Evolutionary conservation across 2,888 invertebrate genomes (phyloP).

Genomic region (Drosophila pullipes): DNA sequence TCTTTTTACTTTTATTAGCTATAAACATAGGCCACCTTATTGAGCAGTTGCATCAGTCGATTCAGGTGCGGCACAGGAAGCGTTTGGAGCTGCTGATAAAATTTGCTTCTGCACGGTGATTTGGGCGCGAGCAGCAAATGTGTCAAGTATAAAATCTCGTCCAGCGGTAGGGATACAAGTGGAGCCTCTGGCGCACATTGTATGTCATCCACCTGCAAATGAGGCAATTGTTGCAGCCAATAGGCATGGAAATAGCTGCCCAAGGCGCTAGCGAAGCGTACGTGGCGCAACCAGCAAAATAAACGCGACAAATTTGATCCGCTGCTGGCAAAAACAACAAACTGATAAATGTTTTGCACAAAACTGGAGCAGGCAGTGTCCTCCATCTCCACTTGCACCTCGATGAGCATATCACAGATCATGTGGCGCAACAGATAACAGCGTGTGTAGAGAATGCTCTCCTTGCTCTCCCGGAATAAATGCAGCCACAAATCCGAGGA

Average conservation of each 20-base stretch:
- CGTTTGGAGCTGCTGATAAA: slow-evolving; percentile 32
- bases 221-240: slow-evolving; percentile 55
- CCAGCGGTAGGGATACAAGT: slow-evolving; percentile 32
- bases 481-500: slow-evolving; percentile 54
- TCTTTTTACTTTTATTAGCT: slow-evolving; percentile 34
- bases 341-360: slow-evolving; percentile 56
- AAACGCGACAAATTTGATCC: slow-evolving; percentile 43
- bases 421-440: slow-evolving; percentile 62
- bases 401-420: slow-evolving; percentile 60
- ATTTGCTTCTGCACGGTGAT: slow-evolving; percentile 61
- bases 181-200: slow-evolving; percentile 21
- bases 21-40: slow-evolving; percentile 71
- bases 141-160: slow-evolving; percentile 55
- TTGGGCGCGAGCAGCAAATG: slow-evolving; percentile 51
- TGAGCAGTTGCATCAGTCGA: slow-evolving; percentile 53
- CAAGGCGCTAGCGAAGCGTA: slow-evolving; percentile 42
- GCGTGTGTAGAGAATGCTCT: slow-evolving; percentile 55
- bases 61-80: slow-evolving; percentile 21
- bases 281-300: slow-evolving; percentile 48
- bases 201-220: slow-evolving; percentile 57
- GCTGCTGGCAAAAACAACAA: slow-evolving; percentile 19
- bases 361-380: slow-evolving; percentile 29
- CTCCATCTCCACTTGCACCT: background rate
- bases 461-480: slow-evolving; percentile 54
- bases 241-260: slow-evolving; percentile 49